Conservation (phyloP, 2,113 vertebrate genomes). For the Xiphias gladius region DNA sequence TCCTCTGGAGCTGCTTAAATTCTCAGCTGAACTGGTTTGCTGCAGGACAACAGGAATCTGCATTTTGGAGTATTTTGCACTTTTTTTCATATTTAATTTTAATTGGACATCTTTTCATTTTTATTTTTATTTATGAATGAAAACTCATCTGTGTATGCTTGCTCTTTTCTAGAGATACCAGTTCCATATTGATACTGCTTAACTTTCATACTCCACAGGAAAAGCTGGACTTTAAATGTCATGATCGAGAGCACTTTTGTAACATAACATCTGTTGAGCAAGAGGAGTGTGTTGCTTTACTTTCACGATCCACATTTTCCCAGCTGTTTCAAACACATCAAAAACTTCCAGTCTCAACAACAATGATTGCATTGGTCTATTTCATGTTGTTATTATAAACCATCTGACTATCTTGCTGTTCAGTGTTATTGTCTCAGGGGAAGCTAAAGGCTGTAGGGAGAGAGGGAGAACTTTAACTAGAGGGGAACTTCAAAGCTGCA, state of each 20-base stretch:
- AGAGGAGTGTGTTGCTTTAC: not conserved
- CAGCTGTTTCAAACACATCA: not conserved
- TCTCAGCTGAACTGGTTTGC: constrained; percentile 23
- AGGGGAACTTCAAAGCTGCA: not conserved
- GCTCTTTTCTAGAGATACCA: too few species aligned
- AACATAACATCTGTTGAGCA: not conserved
- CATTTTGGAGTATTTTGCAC: not conserved
- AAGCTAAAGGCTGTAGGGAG: accelerated
- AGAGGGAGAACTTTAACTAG: constrained; percentile 4
- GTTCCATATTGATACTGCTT: not conserved
- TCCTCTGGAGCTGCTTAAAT: constrained; percentile 11
- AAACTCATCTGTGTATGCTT: not conserved
- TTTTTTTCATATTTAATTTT: not conserved
- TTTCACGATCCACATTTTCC: not conserved
- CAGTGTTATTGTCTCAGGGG: not conserved
- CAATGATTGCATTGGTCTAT: not conserved
- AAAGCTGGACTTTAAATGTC: not conserved
- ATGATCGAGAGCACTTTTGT: not conserved
- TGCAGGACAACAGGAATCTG: not conserved
- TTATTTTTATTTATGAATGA: not conserved
- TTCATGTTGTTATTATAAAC: not conserved
- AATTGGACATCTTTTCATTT: not conserved
- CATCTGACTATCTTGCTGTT: not conserved
- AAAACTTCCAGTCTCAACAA: not conserved
- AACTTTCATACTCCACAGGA: not conserved